A percentile compares a stretch with the other conserved stretches of the same genome.
These are phyloP conservation scores for Spea multiplicata DNA, from an alignment of 2,113 vertebrate species.

Conservation along the genomic window DNA sequence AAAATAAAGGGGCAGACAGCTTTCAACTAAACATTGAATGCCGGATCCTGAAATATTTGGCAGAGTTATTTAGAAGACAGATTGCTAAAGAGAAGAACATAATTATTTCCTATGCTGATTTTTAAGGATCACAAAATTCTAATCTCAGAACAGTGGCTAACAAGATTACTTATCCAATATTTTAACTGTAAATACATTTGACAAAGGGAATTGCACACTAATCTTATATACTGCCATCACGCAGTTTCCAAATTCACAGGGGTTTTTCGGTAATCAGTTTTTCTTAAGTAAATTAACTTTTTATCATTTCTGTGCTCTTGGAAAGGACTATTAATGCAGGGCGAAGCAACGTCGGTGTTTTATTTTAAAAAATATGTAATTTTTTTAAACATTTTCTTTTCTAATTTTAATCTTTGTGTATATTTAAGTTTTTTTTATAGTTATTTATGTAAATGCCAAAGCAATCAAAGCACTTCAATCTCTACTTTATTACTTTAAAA, in stretches of 20 bases:
- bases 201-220: slow-evolving; percentile 62
- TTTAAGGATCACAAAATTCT: slow-evolving; percentile 61
- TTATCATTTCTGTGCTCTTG: slow-evolving; percentile 54
- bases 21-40: too few relatives aligned
- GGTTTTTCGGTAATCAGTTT: slow-evolving; percentile 59
- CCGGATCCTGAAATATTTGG: background rate
- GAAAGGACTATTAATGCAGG: slow-evolving; percentile 43
- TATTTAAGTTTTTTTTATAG: background rate
- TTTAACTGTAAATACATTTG: slow-evolving; percentile 65
- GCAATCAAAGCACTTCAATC: background rate
- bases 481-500: background rate
- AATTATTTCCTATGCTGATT: slow-evolving; percentile 47
- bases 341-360: slow-evolving; percentile 1
- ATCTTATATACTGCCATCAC: slow-evolving; percentile 59
- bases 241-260: slow-evolving; percentile 60
- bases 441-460: slow-evolving; percentile 1
- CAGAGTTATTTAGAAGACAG: background rate
- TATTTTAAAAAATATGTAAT: background rate
- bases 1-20: too few relatives aligned
- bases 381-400: background rate
- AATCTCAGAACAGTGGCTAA: slow-evolving; percentile 64
- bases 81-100: slow-evolving; percentile 3
- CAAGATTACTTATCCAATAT: slow-evolving; percentile 64
- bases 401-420: background rate
- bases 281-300: slow-evolving; percentile 59